Percentiles rank a stretch among this genome's conserved stretches.
Conservation (phyloP, 2,113 vertebrate genomes). For the Amazona guildingii region DNA sequence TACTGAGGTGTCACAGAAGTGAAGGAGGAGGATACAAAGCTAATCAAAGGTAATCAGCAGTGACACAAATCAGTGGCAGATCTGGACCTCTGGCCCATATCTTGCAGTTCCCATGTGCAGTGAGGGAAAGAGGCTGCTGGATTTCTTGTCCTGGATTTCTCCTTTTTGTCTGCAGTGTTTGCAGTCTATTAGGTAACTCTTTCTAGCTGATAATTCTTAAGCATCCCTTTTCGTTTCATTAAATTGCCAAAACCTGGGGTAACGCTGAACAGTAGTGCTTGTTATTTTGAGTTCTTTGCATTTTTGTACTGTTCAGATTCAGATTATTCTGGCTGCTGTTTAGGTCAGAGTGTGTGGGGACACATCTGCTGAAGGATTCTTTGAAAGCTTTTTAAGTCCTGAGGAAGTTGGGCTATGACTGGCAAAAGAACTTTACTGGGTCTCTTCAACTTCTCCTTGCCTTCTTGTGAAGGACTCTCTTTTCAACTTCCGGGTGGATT, state of each 20-base stretch:
- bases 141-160: neutral
- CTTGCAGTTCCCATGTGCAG: neutral
- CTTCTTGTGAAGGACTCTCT: neutral
- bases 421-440: neutral
- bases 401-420: neutral
- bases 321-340: neutral
- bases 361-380: neutral
- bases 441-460: neutral
- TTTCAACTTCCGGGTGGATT: neutral
- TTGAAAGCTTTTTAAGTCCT: neutral
- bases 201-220: neutral
- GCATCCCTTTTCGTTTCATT: neutral
- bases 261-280: neutral
- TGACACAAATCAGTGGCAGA: neutral
- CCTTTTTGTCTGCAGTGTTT: neutral
- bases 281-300: neutral
- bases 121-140: neutral
- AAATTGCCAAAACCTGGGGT: neutral
- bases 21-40: neutral
- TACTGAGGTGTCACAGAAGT: neutral
- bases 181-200: neutral
- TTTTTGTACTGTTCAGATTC: neutral
- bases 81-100: neutral
- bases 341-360: neutral
- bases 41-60: neutral